Evolutionary conservation across 2,113 vertebrate species (phyloP).

Genomic region (Podiceps cristatus): DNA sequence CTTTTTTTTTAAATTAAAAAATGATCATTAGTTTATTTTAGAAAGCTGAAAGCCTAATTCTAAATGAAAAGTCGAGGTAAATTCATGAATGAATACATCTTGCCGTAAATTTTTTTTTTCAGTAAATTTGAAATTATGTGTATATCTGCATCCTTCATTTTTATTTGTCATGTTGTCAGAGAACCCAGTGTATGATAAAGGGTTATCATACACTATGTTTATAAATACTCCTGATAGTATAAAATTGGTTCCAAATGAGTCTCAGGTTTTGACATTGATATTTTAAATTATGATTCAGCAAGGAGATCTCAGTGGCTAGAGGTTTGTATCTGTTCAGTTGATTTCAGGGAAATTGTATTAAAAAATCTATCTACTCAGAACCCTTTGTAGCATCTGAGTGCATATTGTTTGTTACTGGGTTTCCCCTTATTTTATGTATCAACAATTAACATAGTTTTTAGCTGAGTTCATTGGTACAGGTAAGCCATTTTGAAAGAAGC

Average conservation of each 20-base stretch:
- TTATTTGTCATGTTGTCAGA: slow-evolving; percentile 54
- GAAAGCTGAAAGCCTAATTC: background rate
- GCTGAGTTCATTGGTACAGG: background rate
- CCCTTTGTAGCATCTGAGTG: background rate
- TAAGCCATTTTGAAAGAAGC: background rate
- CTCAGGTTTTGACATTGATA: background rate
- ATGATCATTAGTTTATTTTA: background rate
- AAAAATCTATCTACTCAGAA: background rate
- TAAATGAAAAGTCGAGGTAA: background rate
- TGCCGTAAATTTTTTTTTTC: background rate
- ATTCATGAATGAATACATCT: background rate
- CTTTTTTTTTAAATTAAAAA: background rate
- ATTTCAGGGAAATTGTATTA: background rate
- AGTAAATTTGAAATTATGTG: background rate
- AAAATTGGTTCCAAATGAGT: background rate
- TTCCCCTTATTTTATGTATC: background rate
- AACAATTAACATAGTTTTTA: background rate
- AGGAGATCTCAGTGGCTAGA: background rate
- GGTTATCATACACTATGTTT: slow-evolving; percentile 31
- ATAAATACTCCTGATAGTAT: background rate
- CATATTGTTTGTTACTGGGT: background rate
- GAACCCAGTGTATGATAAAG: slow-evolving; percentile 37
- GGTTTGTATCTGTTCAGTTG: background rate
- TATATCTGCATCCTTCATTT: slow-evolving; percentile 58
- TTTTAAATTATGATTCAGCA: background rate